phyloP scores from a whole-genome alignment of 1,140 invertebrate species.

The Euwallacea similis region DNA sequence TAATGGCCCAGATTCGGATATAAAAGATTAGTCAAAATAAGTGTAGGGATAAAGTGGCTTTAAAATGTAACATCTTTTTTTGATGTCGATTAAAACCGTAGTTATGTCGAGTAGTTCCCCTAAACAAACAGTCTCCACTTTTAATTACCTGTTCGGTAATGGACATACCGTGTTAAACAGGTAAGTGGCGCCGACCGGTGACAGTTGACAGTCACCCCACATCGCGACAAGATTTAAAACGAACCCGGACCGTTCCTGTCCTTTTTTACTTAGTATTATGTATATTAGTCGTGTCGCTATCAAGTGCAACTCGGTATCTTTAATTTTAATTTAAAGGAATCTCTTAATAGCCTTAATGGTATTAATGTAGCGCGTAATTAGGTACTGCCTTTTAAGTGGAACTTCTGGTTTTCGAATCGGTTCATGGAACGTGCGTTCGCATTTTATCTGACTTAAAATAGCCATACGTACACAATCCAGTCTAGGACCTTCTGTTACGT shows the following conservation, averaged over 20 bases:
- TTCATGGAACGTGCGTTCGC: slow-evolving; percentile 2
- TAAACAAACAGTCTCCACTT: slow-evolving; percentile 52
- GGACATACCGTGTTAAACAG: slow-evolving; percentile 53
- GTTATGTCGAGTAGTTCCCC: slow-evolving; percentile 49
- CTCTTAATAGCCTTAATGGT: slow-evolving; percentile 37
- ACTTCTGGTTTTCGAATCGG: slow-evolving; percentile 27
- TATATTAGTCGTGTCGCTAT: slow-evolving; percentile 28
- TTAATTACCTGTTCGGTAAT: slow-evolving; percentile 54
- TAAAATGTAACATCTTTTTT: slow-evolving; percentile 44
- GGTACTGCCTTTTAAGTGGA: slow-evolving; percentile 24
- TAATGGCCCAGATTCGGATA: slow-evolving; percentile 29
- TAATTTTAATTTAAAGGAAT: slow-evolving; percentile 37
- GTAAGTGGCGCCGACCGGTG: slow-evolving; percentile 48
- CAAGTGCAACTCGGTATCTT: slow-evolving; percentile 27
- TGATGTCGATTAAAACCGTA: slow-evolving; percentile 52
- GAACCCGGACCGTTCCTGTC: slow-evolving; percentile 30
- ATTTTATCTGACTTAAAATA: background rate
- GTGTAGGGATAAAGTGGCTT: slow-evolving; percentile 38
- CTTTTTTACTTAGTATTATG: slow-evolving; percentile 22
- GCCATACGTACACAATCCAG: too few relatives aligned
- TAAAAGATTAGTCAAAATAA: slow-evolving; percentile 42
- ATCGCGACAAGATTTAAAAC: slow-evolving; percentile 45
- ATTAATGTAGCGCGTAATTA: slow-evolving; percentile 29
- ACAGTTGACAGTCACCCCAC: slow-evolving; percentile 52
- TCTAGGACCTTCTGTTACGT: too few relatives aligned